Evolutionary conservation across 1,140 invertebrate genomes (phyloP).

Genomic region (Drosophila novamexicana): DNA sequence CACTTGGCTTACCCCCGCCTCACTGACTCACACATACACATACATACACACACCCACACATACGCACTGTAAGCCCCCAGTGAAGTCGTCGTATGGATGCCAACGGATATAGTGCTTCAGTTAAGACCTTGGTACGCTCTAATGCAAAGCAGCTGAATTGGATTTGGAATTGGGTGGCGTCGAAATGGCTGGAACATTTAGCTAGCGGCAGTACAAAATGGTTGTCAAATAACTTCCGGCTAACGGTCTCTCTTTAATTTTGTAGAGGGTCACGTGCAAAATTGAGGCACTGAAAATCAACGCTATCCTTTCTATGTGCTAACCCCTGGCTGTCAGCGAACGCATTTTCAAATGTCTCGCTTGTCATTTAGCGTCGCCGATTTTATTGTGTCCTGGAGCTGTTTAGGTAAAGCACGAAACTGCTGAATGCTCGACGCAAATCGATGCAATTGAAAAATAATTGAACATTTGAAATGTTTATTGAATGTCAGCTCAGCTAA

Average conservation of each 20-base stretch:
- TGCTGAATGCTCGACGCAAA: slow-evolving; percentile 22
- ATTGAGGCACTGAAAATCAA: slow-evolving; percentile 27
- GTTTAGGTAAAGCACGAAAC: slow-evolving; percentile 3
- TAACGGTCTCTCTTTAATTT: slow-evolving; percentile 31
- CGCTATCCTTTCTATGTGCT: not conserved
- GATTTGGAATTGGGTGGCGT: slow-evolving; percentile 10
- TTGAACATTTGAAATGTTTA: slow-evolving; percentile 55
- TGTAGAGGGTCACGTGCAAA: slow-evolving; percentile 40
- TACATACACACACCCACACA: slow-evolving; percentile 5
- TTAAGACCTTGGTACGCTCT: slow-evolving; percentile 13
- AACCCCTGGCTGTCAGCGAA: not conserved
- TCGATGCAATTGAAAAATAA: slow-evolving; percentile 57
- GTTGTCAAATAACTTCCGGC: slow-evolving; percentile 51
- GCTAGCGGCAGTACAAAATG: slow-evolving; percentile 37
- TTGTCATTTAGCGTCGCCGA: slow-evolving; percentile 36
- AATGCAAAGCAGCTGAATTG: slow-evolving; percentile 52
- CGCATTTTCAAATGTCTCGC: slow-evolving; percentile 34
- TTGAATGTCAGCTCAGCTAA: slow-evolving; percentile 39
- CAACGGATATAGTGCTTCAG: slow-evolving; percentile 19
- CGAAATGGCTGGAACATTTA: slow-evolving; percentile 31
- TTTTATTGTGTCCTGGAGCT: slow-evolving; percentile 34
- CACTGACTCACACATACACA: not conserved
- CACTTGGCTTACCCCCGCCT: slow-evolving; percentile 15
- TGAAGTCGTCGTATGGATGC: slow-evolving; percentile 22
- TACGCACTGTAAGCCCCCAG: slow-evolving; percentile 10